Base-by-base conservation (phyloP, 2,797 vertebrate genomes). In the Arrhamphus sclerolepis region DNA sequence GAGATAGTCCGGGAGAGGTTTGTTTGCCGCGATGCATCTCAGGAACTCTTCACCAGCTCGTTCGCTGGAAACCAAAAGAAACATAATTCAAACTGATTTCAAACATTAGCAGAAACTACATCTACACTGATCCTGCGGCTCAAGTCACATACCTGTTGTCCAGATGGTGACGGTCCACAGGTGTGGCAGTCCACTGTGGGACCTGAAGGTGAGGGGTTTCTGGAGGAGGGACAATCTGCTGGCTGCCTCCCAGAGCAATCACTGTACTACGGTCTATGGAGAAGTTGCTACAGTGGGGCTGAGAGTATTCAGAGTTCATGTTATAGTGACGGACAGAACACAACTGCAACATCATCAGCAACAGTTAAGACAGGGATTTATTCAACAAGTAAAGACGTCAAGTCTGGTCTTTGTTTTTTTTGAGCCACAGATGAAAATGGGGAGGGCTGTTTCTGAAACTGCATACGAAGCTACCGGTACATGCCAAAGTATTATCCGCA, bases 1-100 rank as follows among this genome's bases (percentile, higher is more conserved):
- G 24, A 91, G 87, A 60, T 91, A 89, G 49, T 84, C 70, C 16
- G 90, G 90, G 7, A 91, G 66, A 50, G 90, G 90, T 54, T 89
- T 84, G 72, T 91, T 92, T 22, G 84, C 75, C 6, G 89, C 89
- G 42, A 92, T 80, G 46, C 89, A 90, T 75, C 89, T 82, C 46
- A 92, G 43, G 29, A 92, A 92, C 46, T 89, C 89, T 41, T 91
- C 90, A 9, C 90, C 77, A 26, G 91, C 89, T 42, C 3, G 61
- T 1, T 86, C 86, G 77, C 91, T 91, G 69, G 39, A 81, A 83
- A 65, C 41, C 1, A 66, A 63, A 66, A 63, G 11, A 68, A 20
- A 2, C 2, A 53, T 11, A n/a, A n/a, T n/a, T n/a, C n/a, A n/a
- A n/a, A n/a, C n/a, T 28, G 10, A 20, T 59, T 73, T 77, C 19